Evolutionary conservation across 2,888 invertebrate species (phyloP).

Genomic region (Hirtodrosophila histrioides): DNA sequence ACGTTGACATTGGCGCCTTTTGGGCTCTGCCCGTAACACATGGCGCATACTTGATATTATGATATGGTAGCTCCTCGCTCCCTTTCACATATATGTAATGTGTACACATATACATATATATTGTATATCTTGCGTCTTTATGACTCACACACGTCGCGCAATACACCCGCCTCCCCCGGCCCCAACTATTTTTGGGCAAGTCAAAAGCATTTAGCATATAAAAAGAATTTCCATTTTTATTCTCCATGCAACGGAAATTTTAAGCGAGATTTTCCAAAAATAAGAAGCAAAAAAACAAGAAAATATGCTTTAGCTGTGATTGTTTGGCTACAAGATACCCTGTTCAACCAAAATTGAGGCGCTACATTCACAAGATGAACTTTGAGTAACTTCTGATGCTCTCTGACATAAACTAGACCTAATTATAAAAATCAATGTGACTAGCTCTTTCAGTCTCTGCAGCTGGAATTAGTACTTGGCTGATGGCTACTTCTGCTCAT

Average conservation of each 20-base stretch:
- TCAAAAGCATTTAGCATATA: constrained; percentile 53
- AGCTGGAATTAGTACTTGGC: no score
- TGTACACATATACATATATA: not conserved
- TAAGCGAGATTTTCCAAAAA: constrained; percentile 29
- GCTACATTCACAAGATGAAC: no score
- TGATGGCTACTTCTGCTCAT: no score
- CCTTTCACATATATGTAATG: not conserved
- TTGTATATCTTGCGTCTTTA: constrained; percentile 44
- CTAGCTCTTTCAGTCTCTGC: no score
- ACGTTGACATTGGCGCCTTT: constrained; percentile 66
- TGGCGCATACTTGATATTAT: constrained; percentile 67
- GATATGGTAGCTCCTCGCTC: constrained; percentile 17
- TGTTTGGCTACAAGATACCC: constrained; percentile 5
- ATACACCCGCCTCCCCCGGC: not conserved
- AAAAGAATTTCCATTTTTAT: constrained; percentile 58
- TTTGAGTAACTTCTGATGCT: no score
- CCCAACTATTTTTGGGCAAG: constrained; percentile 58
- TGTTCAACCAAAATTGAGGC: not conserved
- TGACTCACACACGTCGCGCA: constrained; percentile 33
- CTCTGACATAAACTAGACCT: no score
- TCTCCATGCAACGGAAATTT: constrained; percentile 41
- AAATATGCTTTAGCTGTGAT: not conserved
- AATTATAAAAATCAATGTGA: no score
- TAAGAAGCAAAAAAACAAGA: constrained; percentile 1
- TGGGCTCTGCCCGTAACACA: constrained; percentile 60